A percentile compares a stretch with the other conserved stretches of the same genome.
These are phyloP conservation scores for Mellivora capensis DNA, from an alignment of 2,113 vertebrate genomes.

Conservation along the genomic window DNA sequence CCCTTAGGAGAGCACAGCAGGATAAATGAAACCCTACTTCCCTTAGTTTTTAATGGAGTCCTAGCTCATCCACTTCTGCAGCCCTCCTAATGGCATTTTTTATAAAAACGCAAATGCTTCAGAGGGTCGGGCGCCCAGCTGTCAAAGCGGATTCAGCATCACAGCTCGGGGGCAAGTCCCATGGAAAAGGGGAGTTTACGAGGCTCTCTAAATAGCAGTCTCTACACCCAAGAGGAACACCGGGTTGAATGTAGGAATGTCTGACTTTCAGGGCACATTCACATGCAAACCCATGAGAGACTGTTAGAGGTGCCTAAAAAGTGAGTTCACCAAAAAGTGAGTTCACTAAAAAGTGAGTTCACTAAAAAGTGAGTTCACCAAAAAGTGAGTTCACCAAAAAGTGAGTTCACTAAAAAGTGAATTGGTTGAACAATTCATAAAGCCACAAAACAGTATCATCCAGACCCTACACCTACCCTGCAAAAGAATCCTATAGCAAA, in stretches of 20 bases:
- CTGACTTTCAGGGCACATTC: neutral
- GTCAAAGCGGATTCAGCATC: rapidly evolving
- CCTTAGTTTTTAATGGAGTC: no score
- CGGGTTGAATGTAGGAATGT: rapidly evolving
- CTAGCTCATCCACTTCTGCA: rapidly evolving
- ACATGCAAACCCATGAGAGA: neutral
- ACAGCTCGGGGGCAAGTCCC: neutral
- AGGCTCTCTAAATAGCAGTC: neutral
- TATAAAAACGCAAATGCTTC: neutral
- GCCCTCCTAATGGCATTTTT: neutral
- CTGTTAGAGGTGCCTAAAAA: rapidly evolving
- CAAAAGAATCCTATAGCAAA: neutral
- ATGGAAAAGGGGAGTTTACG: neutral
- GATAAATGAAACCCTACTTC: rapidly evolving
- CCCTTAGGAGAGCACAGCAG: neutral
- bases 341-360: neutral
- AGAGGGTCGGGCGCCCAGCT: rapidly evolving
- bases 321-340: neutral
- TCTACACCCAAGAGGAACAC: neutral
- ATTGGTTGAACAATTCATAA: neutral
- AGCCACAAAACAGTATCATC: neutral
- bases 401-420: neutral
- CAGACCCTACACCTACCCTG: rapidly evolving
- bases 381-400: neutral
- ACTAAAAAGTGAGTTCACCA: neutral